Conservation (phyloP, 2,797 vertebrate genomes). For the Thripadectes ignobilis region DNA sequence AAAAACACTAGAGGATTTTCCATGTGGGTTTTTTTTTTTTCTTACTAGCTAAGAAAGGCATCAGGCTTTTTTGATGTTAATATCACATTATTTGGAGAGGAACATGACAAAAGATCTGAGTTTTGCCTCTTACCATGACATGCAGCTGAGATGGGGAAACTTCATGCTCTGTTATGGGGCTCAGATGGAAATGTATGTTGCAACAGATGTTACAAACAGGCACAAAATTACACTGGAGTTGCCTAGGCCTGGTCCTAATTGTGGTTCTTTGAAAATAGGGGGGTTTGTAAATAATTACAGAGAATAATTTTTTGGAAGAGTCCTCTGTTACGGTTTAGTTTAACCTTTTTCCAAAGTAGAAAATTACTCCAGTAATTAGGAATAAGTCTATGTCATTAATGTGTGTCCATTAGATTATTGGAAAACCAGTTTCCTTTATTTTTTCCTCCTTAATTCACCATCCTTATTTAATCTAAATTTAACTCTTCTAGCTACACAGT, state of each 20-base stretch:
- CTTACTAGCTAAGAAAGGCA: not conserved
- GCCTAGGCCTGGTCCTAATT: not conserved
- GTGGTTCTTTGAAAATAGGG: not conserved
- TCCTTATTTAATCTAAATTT: not conserved
- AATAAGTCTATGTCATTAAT: not conserved
- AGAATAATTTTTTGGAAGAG: not conserved
- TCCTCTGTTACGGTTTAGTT: not conserved
- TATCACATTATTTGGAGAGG: not conserved
- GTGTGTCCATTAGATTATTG: not conserved
- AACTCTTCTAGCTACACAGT: not conserved
- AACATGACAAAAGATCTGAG: not conserved
- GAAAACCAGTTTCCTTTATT: not conserved
- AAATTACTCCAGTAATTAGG: not conserved
- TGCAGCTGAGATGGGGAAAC: not conserved
- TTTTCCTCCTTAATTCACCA: not conserved
- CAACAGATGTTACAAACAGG: not conserved
- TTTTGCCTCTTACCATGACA: not conserved
- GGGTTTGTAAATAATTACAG: accelerated
- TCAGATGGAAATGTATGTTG: not conserved
- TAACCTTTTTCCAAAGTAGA: not conserved
- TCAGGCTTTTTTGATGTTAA: not conserved
- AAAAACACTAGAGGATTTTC: not conserved
- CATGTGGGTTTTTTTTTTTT: accelerated
- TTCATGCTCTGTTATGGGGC: not conserved
- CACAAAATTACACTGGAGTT: not conserved